A percentile compares a stretch with the other conserved stretches of the same genome.
phyloP scores from a whole-genome alignment of 2,113 vertebrate genomes.

The Pitta sordida region DNA sequence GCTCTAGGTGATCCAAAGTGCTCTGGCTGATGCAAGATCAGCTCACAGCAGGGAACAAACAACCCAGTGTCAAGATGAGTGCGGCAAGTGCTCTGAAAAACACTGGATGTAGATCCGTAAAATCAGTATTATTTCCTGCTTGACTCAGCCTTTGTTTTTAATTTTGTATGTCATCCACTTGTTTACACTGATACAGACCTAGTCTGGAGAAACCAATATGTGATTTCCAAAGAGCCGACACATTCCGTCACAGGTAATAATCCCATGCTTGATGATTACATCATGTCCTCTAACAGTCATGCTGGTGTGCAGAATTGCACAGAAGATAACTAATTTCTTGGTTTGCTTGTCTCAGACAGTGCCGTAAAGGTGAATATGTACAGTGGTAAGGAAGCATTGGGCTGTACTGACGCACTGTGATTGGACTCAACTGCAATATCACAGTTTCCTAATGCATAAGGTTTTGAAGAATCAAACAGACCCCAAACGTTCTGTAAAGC shows the following conservation, averaged over 20 bases:
- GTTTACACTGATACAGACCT: neutral
- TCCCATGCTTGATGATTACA: neutral
- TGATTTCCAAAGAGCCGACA: conserved; percentile 3
- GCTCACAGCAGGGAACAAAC: fast-evolving
- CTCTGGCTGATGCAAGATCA: neutral
- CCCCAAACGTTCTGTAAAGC: neutral
- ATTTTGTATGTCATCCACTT: neutral
- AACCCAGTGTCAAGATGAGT: neutral
- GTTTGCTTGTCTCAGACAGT: neutral
- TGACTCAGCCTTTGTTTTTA: conserved; percentile 40
- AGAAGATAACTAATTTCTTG: neutral
- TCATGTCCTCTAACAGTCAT: neutral
- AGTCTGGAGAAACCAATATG: neutral
- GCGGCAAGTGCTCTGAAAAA: neutral
- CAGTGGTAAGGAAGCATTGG: neutral
- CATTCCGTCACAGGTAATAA: neutral
- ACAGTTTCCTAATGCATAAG: neutral
- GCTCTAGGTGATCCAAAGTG: neutral
- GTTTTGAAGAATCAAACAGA: neutral
- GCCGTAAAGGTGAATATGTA: neutral
- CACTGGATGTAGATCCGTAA: neutral
- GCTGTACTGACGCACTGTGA: neutral
- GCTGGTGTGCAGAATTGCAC: neutral
- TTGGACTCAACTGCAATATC: neutral
- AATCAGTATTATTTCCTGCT: neutral